Base-by-base conservation (phyloP, 2,797 vertebrate species). In the Pseudochromis fuscus region DNA sequence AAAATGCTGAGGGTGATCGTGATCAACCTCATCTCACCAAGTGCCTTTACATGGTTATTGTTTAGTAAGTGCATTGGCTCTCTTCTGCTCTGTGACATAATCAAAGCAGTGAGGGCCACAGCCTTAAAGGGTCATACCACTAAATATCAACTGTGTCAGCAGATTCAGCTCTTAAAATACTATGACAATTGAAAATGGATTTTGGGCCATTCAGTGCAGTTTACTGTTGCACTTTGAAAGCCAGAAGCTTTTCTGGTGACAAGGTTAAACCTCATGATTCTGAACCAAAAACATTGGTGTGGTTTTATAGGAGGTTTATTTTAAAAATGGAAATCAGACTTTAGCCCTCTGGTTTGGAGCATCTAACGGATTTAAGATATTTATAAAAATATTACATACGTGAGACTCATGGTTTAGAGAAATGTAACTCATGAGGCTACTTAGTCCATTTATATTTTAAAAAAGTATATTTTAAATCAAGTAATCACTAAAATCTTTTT, bases 1-100 rank as follows among this genome's bases (percentile, higher is more conserved):
- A 53, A 55, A 35, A 66, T 61, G 19, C 69, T 42, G 59, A 57
- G 53, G 19, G 35, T 67, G 18, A 52, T 45, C 66, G 46, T 61
- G 59, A 49, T 55, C 42, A 33, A 58, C 49, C 50, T 77, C 68
- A 60, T 67, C 49, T 78, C 65, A 71, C 21, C 21, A 38, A 63
- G 55, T 59, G 67, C 67, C 64, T 68, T 79, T 44, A 49, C 18
- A 42, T 61, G 56, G 7, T 81, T 53, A 42, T 30, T 59, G 11
- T 67, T 58, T 53, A 81, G 4, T 13, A 65, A 56, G 81, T 84
- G 87, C 85, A 82, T 85, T 81, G 27, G 60, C 7, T 24, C 13
- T 72, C 70, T 55, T 24, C 55, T 73, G 31, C 28, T 42, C 44
- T 21, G 4, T 51, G 58, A 56, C 5, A n/a, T 30, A 25, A 40